A percentile compares a stretch with the other conserved stretches of the same genome.
phyloP scores from a whole-genome alignment of 2,113 vertebrate species.

The Egretta garzetta region DNA sequence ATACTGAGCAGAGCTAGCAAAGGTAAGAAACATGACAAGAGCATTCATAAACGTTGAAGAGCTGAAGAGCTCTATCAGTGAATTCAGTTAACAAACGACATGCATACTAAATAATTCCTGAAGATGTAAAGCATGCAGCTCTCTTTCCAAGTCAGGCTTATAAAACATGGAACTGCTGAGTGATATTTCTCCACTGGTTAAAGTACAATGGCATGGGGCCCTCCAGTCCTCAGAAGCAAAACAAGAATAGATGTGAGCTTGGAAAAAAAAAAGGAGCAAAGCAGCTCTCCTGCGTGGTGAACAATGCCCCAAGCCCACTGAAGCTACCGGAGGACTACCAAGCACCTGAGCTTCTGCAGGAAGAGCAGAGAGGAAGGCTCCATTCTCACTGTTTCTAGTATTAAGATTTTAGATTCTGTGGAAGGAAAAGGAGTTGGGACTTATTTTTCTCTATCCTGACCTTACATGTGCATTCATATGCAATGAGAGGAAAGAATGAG shows the following conservation, averaged over 20 bases:
- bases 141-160: background rate
- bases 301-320: background rate
- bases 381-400: background rate
- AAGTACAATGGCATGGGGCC: background rate
- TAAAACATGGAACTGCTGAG: background rate
- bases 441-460: background rate
- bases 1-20: background rate
- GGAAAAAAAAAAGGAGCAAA: background rate
- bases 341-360: background rate
- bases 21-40: background rate
- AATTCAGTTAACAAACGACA: background rate
- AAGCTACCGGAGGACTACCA: background rate
- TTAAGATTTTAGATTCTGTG: background rate
- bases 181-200: background rate
- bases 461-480: background rate
- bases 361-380: background rate
- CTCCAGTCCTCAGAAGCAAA: background rate
- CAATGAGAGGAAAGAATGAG: background rate
- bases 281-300: background rate
- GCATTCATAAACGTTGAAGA: slow-evolving; percentile 14
- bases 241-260: background rate
- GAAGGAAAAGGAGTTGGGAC: background rate
- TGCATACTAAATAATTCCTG: background rate
- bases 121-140: background rate
- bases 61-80: background rate